A percentile compares a stretch with the other conserved stretches of the same genome.
Evolutionary conservation across 2,797 vertebrate species (phyloP).

Genomic region (Oophaga sylvatica): DNA sequence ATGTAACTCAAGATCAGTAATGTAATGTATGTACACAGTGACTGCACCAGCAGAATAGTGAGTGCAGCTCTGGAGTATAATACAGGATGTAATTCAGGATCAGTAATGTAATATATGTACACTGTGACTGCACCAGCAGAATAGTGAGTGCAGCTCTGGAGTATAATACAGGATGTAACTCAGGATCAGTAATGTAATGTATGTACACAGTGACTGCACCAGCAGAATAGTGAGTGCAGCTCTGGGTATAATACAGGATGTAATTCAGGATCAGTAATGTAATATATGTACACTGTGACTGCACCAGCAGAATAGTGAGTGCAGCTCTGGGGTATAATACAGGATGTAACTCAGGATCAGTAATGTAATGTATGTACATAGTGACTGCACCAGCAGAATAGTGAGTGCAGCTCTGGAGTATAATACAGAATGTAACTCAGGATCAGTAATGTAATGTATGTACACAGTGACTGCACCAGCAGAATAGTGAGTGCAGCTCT

Average conservation of each 20-base stretch:
- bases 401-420: constrained; percentile 1
- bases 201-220: background rate
- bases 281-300: background rate
- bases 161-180: too few species aligned
- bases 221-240: constrained; percentile 1
- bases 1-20: constrained; percentile 2
- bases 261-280: constrained; percentile 3
- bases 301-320: background rate
- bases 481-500: constrained; percentile 1
- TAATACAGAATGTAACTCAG: too few species aligned
- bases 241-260: too few species aligned
- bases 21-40: constrained; percentile 2
- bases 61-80: background rate
- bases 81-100: too few species aligned
- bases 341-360: too few species aligned
- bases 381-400: background rate
- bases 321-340: constrained; percentile 2
- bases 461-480: background rate
- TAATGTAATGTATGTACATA: constrained; percentile 2
- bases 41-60: background rate
- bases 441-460: constrained; percentile 2
- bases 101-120: background rate
- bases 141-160: background rate
- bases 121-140: background rate
- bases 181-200: constrained; percentile 5